Evolutionary conservation across 37 sponge, comb jelly and placozoan genomes (phyloP), one percentile per base, ranked within the genome.

Genomic region (Cladorhizidae sp.): DNA sequence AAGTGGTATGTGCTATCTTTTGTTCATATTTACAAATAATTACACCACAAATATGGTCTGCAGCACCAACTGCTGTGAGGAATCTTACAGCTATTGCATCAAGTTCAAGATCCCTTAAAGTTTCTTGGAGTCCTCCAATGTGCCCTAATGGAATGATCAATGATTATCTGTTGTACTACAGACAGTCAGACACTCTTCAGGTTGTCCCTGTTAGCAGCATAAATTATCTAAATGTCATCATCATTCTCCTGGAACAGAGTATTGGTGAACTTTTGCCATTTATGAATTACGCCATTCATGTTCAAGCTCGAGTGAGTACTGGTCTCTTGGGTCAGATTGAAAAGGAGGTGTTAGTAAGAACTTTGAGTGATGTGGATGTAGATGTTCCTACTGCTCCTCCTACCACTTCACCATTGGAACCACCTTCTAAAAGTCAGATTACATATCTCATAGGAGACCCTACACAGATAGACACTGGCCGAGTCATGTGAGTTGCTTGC

Each of bases 81-180:
- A 58, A 58, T 49, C 67, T 76, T 8, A 71, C 64, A 22, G 79
- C 80, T 9, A 40, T 20, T 41, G 61, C 73, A 25, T 9, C 14
- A 22, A 62, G 20, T 15, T 32, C 56, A 21, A 22, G 39, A 21
- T 52, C 65, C 21, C 72, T 85, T 35, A 35, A 1, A n/a, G 73
- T 78, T 26, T 51, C 52, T 0, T 85, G 86, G 86, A 62, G 70
- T 40, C 52, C 51, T 42, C 86, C 86, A 18, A 8, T 12, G 11
- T 73, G 21, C 32, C 86, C 86, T 41, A 79, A 85, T 79, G 79
- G 74, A 51, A 21, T 32, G 0, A 85, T 85, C 33, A 62, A 58
- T 11, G 0, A n/a, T 40, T 85, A 85, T 36, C 35, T 12, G 3
- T 25, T 85, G 23, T 72, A 61, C 63, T 81, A 72, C 38, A 56